Conservation (phyloP, 1,140 invertebrate genomes). For the Pollicipes pollicipes region DNA sequence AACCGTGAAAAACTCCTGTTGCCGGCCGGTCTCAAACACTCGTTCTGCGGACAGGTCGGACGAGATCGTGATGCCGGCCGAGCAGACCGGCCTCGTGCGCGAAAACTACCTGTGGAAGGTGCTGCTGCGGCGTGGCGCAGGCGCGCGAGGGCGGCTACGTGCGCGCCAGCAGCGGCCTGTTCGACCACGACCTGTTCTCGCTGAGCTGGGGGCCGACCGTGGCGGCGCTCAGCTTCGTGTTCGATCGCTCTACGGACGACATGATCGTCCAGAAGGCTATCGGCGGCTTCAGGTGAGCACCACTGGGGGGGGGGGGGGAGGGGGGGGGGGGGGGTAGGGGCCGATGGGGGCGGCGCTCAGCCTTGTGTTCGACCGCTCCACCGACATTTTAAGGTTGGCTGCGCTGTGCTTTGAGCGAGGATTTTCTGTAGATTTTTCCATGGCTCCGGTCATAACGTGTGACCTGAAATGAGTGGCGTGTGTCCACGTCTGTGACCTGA, state of each 20-base stretch:
- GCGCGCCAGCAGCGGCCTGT: constrained; percentile 49
- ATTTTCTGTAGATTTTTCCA: no score
- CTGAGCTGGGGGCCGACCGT: constrained; percentile 72
- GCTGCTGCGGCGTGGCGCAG: constrained; percentile 54
- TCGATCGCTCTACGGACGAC: constrained; percentile 71
- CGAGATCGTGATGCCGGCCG: constrained; percentile 98
- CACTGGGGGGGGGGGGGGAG: no score
- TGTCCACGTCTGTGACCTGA: no score
- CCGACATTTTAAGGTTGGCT: no score
- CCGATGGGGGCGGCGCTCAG: no score
- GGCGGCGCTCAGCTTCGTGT: constrained; percentile 82
- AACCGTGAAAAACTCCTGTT: no score
- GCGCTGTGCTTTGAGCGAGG: no score
- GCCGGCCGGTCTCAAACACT: no score
- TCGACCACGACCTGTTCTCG: constrained; percentile 70
- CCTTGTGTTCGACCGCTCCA: no score
- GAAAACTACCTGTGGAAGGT: constrained; percentile 99
- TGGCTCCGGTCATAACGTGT: no score
- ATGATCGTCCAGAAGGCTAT: constrained; percentile 43
- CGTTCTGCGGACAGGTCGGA: constrained; percentile 43
- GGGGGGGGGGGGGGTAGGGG: no score
- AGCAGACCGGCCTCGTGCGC: constrained; percentile 79
- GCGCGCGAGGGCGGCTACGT: constrained; percentile 48
- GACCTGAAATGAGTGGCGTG: no score
- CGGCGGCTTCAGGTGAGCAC: not conserved